A percentile compares a stretch with the other conserved stretches of the same genome.
phyloP scores from a whole-genome alignment of 2,797 vertebrate genomes.

The Lagodon rhomboides region DNA sequence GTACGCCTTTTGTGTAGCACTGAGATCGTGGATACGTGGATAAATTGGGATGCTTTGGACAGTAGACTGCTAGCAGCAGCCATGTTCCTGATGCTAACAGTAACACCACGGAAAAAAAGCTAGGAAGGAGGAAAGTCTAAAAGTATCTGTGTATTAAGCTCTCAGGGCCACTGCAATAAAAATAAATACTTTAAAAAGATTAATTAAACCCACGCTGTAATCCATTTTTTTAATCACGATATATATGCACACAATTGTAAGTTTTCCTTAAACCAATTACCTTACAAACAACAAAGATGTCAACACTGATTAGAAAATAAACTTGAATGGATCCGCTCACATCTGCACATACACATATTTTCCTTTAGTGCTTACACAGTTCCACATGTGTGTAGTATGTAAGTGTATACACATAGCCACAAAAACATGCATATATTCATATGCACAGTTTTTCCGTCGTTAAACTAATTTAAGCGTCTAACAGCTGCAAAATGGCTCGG shows the following conservation, averaged over 20 bases:
- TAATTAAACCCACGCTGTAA: neutral
- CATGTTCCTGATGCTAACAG: no score
- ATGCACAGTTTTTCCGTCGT: neutral
- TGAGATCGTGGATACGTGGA: no score
- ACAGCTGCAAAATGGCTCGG: neutral
- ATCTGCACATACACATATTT: neutral
- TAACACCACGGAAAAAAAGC: no score
- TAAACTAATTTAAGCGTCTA: slow-evolving; percentile 19
- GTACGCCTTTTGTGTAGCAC: no score
- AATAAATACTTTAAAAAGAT: neutral
- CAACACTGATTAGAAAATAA: neutral
- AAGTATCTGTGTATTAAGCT: neutral
- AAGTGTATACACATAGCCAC: no score
- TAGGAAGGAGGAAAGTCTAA: no score
- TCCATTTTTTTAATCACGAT: neutral
- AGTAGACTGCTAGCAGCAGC: no score
- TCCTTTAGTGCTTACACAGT: neutral
- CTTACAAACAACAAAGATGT: neutral
- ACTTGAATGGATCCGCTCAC: neutral
- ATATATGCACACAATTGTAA: no score
- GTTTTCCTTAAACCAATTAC: neutral
- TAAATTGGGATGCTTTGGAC: no score
- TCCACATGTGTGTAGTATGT: neutral
- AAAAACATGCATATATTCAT: neutral
- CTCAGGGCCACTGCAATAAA: neutral